A percentile compares a stretch with the other conserved stretches of the same genome.
These are phyloP conservation scores for Danaus melanippus DNA, from an alignment of 1,140 invertebrate species.

Conservation along the genomic window DNA sequence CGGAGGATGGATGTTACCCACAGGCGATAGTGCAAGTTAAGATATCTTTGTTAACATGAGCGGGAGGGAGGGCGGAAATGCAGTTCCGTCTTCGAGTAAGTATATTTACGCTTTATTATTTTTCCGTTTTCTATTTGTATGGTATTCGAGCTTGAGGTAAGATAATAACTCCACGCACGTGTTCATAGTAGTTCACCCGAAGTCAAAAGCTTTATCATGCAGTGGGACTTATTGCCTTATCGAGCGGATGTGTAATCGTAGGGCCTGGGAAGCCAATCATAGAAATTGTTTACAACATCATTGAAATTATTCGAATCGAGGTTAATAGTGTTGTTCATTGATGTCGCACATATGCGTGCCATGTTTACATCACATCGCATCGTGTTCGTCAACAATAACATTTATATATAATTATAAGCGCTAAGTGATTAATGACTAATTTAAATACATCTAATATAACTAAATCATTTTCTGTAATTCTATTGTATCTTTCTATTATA, in stretches of 20 bases:
- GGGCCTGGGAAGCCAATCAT: slow-evolving; percentile 51
- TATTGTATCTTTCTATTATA: too few species aligned
- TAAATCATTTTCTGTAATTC: too few species aligned
- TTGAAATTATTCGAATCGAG: slow-evolving; percentile 67
- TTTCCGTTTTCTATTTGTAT: slow-evolving; percentile 11
- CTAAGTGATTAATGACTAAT: slow-evolving; percentile 27
- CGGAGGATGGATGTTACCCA: slow-evolving; percentile 56
- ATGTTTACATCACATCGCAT: slow-evolving; percentile 49
- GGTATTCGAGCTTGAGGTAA: slow-evolving; percentile 10
- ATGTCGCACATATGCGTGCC: slow-evolving; percentile 66
- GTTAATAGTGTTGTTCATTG: slow-evolving; percentile 64
- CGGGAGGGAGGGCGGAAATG: slow-evolving; percentile 68
- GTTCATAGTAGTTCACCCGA: slow-evolving; percentile 27
- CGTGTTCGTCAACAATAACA: slow-evolving; percentile 48
- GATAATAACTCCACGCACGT: slow-evolving; percentile 28
- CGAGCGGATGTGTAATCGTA: slow-evolving; percentile 51
- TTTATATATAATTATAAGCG: slow-evolving; percentile 43
- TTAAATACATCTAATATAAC: slow-evolving; percentile 1
- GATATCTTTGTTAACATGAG: slow-evolving; percentile 61
- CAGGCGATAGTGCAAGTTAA: slow-evolving; percentile 62
- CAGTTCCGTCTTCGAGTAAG: slow-evolving; percentile 68
- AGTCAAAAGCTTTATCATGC: slow-evolving; percentile 36
- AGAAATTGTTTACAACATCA: slow-evolving; percentile 61
- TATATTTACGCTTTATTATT: slow-evolving; percentile 24
- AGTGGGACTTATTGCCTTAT: slow-evolving; percentile 54